These are phyloP conservation scores for Petrocephalus schoutedeni DNA, from an alignment of 2,797 vertebrate species.

Conservation along the genomic window DNA sequence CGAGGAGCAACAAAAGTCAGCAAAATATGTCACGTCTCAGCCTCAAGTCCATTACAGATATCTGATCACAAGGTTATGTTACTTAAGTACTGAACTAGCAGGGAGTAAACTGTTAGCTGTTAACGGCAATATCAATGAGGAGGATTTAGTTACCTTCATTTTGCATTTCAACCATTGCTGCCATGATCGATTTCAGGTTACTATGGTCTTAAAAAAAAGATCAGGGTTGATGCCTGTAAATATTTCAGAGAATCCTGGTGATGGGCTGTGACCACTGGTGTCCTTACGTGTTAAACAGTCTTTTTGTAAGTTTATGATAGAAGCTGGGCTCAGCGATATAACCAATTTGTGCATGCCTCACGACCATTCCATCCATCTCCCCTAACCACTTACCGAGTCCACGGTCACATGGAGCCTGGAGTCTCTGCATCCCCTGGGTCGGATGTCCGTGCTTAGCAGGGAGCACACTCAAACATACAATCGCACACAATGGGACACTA, in stretches of 20 bases:
- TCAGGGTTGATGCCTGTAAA: background rate
- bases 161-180: background rate
- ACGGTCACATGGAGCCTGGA: background rate
- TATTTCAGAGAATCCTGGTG: background rate
- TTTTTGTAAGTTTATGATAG: background rate
- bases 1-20: constrained; percentile 3
- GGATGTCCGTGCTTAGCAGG: background rate
- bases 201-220: background rate
- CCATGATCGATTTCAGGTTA: background rate
- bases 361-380: background rate
- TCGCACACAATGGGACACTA: background rate
- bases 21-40: constrained; percentile 17
- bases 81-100: background rate
- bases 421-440: background rate
- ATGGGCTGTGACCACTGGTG: background rate
- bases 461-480: background rate
- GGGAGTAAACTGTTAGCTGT: background rate
- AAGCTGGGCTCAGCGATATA: background rate
- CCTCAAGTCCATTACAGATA: constrained; percentile 12
- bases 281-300: background rate
- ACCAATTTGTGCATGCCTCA: background rate
- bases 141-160: background rate
- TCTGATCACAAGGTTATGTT: background rate
- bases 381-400: background rate
- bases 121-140: background rate